Conservation (phyloP, 1,140 invertebrate genomes). For the Drosophila equinoxialis region DNA sequence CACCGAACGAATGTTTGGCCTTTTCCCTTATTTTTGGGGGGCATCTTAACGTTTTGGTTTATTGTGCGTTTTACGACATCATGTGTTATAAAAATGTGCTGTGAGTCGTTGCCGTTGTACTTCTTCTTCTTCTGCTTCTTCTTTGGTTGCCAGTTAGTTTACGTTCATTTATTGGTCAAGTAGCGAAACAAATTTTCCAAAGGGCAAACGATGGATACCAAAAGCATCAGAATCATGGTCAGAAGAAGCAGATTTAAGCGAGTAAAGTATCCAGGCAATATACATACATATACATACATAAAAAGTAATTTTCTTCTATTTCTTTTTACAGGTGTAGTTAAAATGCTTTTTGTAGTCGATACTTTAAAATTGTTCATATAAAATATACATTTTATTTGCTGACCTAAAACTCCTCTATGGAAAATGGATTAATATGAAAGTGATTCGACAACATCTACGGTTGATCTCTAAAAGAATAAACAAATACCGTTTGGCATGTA, state of each 20-base stretch:
- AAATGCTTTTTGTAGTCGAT: not conserved
- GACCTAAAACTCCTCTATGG: not conserved
- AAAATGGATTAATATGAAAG: not conserved
- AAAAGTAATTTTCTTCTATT: not conserved
- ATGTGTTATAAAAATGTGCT: slow-evolving; percentile 67
- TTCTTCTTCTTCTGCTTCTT: not conserved
- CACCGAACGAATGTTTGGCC: slow-evolving; percentile 38
- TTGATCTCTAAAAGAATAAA: too few relatives aligned
- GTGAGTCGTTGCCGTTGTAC: slow-evolving; percentile 16
- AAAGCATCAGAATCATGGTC: not conserved
- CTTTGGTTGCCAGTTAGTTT: slow-evolving; percentile 31
- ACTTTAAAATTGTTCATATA: not conserved
- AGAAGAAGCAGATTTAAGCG: not conserved
- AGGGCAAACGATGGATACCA: not conserved
- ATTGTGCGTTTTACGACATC: slow-evolving; percentile 75
- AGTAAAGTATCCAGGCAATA: not conserved
- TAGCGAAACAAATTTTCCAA: slow-evolving; percentile 38
- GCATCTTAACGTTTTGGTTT: slow-evolving; percentile 70
- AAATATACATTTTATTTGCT: too few relatives aligned
- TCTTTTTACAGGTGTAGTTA: not conserved
- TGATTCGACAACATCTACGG: too few relatives aligned
- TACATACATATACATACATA: too few relatives aligned
- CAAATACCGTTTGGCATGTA: too few relatives aligned
- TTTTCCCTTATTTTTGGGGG: slow-evolving; percentile 10
- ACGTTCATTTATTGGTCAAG: slow-evolving; percentile 62